Conservation (phyloP, 2,888 invertebrate species). For the Tribolium freemani region DNA sequence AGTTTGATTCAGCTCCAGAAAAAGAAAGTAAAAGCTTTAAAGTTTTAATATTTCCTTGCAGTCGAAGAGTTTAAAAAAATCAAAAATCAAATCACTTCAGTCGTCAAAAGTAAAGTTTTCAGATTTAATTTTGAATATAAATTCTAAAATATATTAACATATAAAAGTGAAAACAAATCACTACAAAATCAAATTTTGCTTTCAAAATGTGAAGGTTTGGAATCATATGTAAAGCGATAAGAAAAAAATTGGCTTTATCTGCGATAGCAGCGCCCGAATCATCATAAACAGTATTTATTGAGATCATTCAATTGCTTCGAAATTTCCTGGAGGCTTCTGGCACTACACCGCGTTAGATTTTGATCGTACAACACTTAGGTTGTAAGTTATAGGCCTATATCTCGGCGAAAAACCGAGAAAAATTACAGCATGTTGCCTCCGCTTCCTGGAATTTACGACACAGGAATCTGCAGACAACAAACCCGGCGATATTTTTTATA, state of each 20-base stretch:
- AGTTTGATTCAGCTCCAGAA: no score
- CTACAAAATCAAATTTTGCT: no score
- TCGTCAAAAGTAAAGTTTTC: no score
- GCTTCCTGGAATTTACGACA: slow-evolving; percentile 17
- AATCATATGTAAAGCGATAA: no score
- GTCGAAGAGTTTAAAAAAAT: no score
- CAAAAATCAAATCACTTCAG: no score
- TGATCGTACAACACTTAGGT: not conserved
- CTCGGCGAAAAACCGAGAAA: slow-evolving; percentile 1
- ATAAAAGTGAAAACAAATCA: no score
- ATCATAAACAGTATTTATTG: not conserved
- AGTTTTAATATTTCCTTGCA: no score
- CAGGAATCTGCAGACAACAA: slow-evolving; percentile 12
- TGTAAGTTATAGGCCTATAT: slow-evolving; percentile 4
- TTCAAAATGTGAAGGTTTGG: no score
- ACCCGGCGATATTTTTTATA: slow-evolving; percentile 15
- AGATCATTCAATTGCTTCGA: not conserved
- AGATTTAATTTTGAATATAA: no score
- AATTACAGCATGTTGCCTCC: slow-evolving; percentile 19
- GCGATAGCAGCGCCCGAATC: not conserved
- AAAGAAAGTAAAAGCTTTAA: no score
- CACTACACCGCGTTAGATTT: not conserved
- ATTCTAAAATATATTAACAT: no score
- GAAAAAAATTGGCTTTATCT: not conserved
- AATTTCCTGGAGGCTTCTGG: not conserved